phyloP scores from a whole-genome alignment of 2,888 invertebrate species.

The Cheilosia urbana region DNA sequence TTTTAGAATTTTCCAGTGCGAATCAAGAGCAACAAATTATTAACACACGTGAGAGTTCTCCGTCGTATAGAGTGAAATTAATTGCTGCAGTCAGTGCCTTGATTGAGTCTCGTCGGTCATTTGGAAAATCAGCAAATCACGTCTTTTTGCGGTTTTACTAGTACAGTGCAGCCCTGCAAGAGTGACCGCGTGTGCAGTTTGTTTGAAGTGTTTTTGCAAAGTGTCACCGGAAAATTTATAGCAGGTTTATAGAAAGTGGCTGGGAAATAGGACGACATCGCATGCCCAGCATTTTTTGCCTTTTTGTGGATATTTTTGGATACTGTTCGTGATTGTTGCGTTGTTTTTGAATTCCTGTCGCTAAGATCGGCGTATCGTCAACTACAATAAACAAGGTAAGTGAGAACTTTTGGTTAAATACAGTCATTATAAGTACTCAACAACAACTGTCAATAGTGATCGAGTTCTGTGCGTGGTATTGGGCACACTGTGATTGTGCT shows the following conservation, averaged over 20 bases:
- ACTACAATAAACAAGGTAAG: constrained; percentile 32
- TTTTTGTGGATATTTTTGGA: constrained; percentile 63
- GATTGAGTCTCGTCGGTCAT: constrained; percentile 37
- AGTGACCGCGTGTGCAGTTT: constrained; percentile 41
- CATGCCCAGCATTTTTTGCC: constrained; percentile 40
- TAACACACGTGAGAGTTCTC: constrained; percentile 35
- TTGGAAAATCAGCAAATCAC: constrained; percentile 24
- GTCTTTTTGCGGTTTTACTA: constrained; percentile 7
- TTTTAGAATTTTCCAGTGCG: constrained; percentile 26
- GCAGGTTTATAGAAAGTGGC: constrained; percentile 50
- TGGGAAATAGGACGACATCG: constrained; percentile 54
- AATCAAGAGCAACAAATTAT: constrained; percentile 22
- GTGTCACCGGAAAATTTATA: constrained; percentile 34
- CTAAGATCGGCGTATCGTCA: constrained; percentile 11
- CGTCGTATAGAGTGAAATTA: constrained; percentile 37
- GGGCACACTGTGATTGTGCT: constrained; percentile 44
- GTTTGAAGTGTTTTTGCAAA: constrained; percentile 25
- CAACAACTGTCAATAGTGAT: constrained; percentile 5
- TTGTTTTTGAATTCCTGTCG: constrained; percentile 24
- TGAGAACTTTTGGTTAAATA: constrained; percentile 12
- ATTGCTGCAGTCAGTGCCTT: constrained; percentile 25
- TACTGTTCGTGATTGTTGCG: constrained; percentile 41
- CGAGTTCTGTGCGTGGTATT: constrained; percentile 28
- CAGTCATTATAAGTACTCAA: too few relatives aligned
- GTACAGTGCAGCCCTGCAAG: constrained; percentile 43